Conservation (phyloP, 2,888 invertebrate species). For the Drosophila paranaensis region DNA sequence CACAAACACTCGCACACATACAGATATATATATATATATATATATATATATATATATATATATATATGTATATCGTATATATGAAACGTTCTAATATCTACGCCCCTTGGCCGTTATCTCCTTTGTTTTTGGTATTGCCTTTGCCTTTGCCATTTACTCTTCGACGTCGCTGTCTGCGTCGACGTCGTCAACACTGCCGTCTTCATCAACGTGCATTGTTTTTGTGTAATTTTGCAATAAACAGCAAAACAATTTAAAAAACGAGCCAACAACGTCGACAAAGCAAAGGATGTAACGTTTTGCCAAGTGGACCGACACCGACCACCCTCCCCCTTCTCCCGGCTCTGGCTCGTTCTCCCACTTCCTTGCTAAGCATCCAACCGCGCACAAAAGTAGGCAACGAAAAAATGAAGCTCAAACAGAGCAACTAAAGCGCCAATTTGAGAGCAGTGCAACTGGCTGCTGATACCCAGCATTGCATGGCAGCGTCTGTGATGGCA, state of each 20-base stretch:
- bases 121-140: slow-evolving; percentile 66
- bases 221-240: slow-evolving; percentile 81
- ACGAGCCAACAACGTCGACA: slow-evolving; percentile 59
- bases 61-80: neutral
- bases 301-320: slow-evolving; percentile 73
- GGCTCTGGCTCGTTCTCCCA: neutral
- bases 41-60: neutral
- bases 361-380: slow-evolving; percentile 14
- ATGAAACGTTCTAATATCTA: slow-evolving; percentile 20
- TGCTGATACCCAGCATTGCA: slow-evolving; percentile 3
- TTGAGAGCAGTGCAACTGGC: slow-evolving; percentile 4
- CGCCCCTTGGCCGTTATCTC: slow-evolving; percentile 49
- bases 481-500: neutral
- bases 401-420: slow-evolving; percentile 57
- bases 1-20: slow-evolving; percentile 6
- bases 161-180: slow-evolving; percentile 47
- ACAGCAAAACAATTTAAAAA: slow-evolving; percentile 80
- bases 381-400: slow-evolving; percentile 49
- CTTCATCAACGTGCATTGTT: slow-evolving; percentile 78
- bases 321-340: slow-evolving; percentile 17
- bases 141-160: slow-evolving; percentile 43
- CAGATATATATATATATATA: neutral
- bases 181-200: slow-evolving; percentile 67
- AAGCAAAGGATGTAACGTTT: slow-evolving; percentile 79
- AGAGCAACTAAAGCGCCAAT: slow-evolving; percentile 14